A percentile compares a stretch with the other conserved stretches of the same genome.
Evolutionary conservation across 2,888 invertebrate genomes (phyloP).

Genomic region (Dusona sp.): DNA sequence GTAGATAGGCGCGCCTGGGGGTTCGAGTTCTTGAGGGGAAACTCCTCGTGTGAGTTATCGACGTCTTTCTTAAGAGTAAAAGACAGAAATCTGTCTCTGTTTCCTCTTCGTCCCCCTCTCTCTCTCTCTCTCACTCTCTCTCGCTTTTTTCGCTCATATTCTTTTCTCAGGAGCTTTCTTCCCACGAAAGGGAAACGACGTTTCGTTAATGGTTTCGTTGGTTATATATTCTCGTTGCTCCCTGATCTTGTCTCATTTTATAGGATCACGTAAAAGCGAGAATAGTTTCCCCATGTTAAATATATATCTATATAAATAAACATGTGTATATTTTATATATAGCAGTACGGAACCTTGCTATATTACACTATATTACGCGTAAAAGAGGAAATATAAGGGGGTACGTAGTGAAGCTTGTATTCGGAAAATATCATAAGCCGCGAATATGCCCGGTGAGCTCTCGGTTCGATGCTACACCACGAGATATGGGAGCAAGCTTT

Average conservation of each 20-base stretch:
- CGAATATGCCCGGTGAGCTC: conserved; percentile 42
- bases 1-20: conserved; percentile 22
- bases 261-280: conserved; percentile 66
- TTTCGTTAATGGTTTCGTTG: conserved; percentile 63
- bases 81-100: not conserved
- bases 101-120: not conserved
- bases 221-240: conserved; percentile 46
- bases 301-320: conserved; percentile 9
- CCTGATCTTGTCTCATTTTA: conserved; percentile 58
- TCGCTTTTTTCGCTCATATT: conserved; percentile 1
- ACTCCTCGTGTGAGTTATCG: conserved; percentile 34
- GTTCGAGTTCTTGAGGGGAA: not conserved
- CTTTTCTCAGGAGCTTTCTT: conserved; percentile 27
- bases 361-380: conserved; percentile 29
- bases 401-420: conserved; percentile 47
- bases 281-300: conserved; percentile 41
- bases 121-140: not conserved
- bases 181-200: conserved; percentile 47
- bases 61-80: conserved; percentile 15
- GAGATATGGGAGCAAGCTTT: conserved; percentile 10
- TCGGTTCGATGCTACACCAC: conserved; percentile 39
- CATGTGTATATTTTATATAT: not conserved
- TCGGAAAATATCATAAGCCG: conserved; percentile 69
- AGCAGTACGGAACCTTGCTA: not conserved
- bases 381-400: conserved; percentile 46